phyloP scores from a whole-genome alignment of 2,888 invertebrate species.

The Drosophila setosimentum region DNA sequence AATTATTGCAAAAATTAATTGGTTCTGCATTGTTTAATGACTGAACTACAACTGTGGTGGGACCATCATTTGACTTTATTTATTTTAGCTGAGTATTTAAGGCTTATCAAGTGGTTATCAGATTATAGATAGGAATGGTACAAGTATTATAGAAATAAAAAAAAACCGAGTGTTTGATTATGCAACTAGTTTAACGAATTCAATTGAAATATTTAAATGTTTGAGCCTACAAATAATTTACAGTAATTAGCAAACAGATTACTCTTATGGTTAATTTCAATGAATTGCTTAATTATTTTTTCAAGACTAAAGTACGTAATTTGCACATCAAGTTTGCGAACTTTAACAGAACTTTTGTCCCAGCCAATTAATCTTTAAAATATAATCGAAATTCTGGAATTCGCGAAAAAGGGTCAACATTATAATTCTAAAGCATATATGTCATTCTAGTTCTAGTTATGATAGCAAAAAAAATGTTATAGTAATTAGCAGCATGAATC shows the following conservation, averaged over 20 bases:
- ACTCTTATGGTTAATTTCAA: neutral
- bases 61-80: neutral
- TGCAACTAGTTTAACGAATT: neutral
- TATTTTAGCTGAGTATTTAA: conserved; percentile 21
- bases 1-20: neutral
- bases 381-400: neutral
- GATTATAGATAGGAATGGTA: conserved; percentile 18
- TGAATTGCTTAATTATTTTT: neutral
- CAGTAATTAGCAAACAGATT: neutral
- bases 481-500: neutral
- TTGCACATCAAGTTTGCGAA: conserved; percentile 14
- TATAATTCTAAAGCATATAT: neutral
- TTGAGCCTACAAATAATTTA: neutral
- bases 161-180: neutral
- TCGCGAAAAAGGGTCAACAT: neutral
- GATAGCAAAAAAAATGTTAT: neutral
- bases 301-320: conserved; percentile 9
- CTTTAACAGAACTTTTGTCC: neutral
- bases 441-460: neutral
- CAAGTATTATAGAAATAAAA: neutral
- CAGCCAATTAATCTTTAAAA: neutral
- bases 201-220: neutral
- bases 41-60: conserved; percentile 28
- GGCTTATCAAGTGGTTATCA: conserved; percentile 39
- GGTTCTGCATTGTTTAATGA: conserved; percentile 23